A percentile compares a stretch with the other conserved stretches of the same genome.
These are phyloP conservation scores for Dynastes maya DNA, from an alignment of 2,888 invertebrate species.

Conservation along the genomic window DNA sequence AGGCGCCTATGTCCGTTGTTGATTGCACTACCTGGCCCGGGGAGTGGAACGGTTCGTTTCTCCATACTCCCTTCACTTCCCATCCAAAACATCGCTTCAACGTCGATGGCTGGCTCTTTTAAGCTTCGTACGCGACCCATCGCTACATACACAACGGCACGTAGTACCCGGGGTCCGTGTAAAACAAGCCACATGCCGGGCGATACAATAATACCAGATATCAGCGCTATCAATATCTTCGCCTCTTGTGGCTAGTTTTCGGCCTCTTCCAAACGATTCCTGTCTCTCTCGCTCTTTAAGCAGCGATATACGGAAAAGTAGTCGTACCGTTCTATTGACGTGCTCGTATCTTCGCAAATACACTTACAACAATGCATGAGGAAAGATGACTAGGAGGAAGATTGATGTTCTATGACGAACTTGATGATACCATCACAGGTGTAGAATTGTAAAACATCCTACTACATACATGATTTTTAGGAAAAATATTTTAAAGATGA, in stretches of 20 bases:
- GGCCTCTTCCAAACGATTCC: too few species aligned
- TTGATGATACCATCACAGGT: too few species aligned
- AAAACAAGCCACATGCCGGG: slow-evolving; percentile 53
- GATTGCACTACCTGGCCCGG: slow-evolving; percentile 57
- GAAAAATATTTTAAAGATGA: too few species aligned
- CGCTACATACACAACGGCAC: slow-evolving; percentile 22
- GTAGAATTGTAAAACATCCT: too few species aligned
- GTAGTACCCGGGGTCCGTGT: slow-evolving; percentile 52
- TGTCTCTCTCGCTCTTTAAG: neutral
- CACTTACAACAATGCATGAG: too few species aligned
- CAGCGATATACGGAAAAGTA: neutral
- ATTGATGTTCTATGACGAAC: too few species aligned
- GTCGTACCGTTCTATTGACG: neutral
- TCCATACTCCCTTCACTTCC: neutral
- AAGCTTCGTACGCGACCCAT: too few species aligned
- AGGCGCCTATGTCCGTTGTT: slow-evolving; percentile 60
- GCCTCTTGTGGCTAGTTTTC: neutral
- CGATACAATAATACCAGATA: slow-evolving; percentile 49
- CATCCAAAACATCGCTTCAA: neutral
- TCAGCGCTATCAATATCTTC: slow-evolving; percentile 47
- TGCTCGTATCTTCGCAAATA: too few species aligned
- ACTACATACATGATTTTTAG: too few species aligned
- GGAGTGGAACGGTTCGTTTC: slow-evolving; percentile 45
- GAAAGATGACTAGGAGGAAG: too few species aligned
- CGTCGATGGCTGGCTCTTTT: neutral